phyloP scores from a whole-genome alignment of 1,140 invertebrate genomes.

The Penaeus indicus region DNA sequence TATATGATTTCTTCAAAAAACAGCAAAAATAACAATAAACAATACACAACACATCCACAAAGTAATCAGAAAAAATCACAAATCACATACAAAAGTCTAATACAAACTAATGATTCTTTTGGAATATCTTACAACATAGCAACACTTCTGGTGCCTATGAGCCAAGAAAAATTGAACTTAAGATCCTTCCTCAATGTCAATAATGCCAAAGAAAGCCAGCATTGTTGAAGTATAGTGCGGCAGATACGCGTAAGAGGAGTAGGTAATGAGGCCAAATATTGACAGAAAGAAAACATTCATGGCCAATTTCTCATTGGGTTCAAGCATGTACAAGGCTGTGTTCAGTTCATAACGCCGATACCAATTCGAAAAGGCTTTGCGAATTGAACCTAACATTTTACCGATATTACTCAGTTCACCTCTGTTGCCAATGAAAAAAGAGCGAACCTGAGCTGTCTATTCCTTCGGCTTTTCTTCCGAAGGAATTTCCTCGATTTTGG shows the following conservation, averaged over 20 bases:
- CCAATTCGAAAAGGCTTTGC: slow-evolving; percentile 18
- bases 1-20: no score
- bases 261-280: slow-evolving; percentile 62
- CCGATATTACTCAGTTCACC: not conserved
- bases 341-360: slow-evolving; percentile 66
- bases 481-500: slow-evolving; percentile 36
- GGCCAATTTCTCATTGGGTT: slow-evolving; percentile 61
- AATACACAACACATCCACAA: no score
- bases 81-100: no score
- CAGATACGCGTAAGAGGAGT: slow-evolving; percentile 65
- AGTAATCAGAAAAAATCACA: no score
- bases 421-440: no score
- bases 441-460: not conserved
- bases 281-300: slow-evolving; percentile 62
- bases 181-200: slow-evolving; percentile 34
- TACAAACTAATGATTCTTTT: no score
- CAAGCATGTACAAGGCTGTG: slow-evolving; percentile 65
- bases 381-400: not conserved
- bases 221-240: slow-evolving; percentile 64
- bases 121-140: not conserved
- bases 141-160: not conserved
- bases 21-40: no score
- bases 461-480: slow-evolving; percentile 31
- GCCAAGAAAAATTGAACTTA: not conserved
- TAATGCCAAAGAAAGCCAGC: slow-evolving; percentile 64